A percentile compares a stretch with the other conserved stretches of the same genome.
phyloP scores from a whole-genome alignment of 2,888 invertebrate genomes.

The Lamellibrachia columna region DNA sequence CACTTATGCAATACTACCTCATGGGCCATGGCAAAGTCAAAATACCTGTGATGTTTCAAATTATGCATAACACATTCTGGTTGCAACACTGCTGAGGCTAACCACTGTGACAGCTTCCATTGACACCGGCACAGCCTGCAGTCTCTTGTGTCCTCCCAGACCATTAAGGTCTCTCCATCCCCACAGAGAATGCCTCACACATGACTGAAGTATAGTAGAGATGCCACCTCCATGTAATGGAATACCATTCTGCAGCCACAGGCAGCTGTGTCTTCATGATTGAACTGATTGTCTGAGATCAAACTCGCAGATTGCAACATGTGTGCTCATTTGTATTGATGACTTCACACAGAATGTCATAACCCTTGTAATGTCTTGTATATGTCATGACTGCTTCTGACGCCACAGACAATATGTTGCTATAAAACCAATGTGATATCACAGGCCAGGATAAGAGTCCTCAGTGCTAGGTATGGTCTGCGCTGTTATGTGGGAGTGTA shows the following conservation, averaged over 20 bases:
- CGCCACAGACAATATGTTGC: neutral
- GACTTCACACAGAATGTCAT: neutral
- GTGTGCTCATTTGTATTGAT: neutral
- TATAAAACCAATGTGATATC: neutral
- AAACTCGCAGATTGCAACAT: neutral
- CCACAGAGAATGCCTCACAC: neutral
- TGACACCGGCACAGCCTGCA: neutral
- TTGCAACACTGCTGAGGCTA: neutral
- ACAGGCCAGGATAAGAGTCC: neutral
- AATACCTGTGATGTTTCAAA: too few species aligned
- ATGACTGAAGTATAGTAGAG: neutral
- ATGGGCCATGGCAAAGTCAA: too few species aligned
- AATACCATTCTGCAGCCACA: neutral
- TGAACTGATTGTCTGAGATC: neutral
- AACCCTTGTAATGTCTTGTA: neutral
- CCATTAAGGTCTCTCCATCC: neutral
- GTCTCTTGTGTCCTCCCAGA: neutral
- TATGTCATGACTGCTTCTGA: neutral
- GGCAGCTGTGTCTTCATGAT: neutral
- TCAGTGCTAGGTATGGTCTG: too few species aligned
- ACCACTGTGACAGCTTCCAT: neutral
- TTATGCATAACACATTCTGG: neutral
- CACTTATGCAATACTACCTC: neutral
- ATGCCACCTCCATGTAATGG: neutral
- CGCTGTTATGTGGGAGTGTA: too few species aligned